Conservation (phyloP, 2,113 vertebrate genomes). For the Microcebus ravelobensis region DNA sequence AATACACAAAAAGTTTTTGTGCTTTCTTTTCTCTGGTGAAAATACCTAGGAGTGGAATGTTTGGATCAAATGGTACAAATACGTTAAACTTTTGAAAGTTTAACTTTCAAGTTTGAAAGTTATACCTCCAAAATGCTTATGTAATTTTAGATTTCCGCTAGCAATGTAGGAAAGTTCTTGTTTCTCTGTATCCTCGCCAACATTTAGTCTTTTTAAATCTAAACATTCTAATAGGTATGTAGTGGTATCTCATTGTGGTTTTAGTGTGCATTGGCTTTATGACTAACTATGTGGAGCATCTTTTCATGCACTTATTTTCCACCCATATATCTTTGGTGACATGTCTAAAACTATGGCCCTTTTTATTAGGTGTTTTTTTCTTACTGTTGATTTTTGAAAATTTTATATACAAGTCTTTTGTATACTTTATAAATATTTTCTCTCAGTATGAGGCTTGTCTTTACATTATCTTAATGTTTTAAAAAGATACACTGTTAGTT, state of each 20-base stretch:
- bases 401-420: neutral
- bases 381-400: neutral
- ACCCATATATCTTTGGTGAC: neutral
- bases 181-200: neutral
- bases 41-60: neutral
- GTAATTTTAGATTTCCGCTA: neutral
- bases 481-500: neutral
- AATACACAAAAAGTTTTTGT: neutral
- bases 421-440: neutral
- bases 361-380: neutral
- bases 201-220: neutral
- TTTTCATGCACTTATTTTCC: neutral
- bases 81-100: neutral
- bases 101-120: neutral
- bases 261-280: neutral
- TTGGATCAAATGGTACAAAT: neutral
- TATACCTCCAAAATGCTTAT: neutral
- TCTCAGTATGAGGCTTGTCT: neutral
- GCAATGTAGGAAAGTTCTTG: neutral
- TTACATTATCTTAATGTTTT: neutral
- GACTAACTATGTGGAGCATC: neutral
- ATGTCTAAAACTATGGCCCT: neutral
- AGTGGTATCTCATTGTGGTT: neutral
- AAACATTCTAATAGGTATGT: neutral
- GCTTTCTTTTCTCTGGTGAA: neutral